Conservation (phyloP, 2,113 vertebrate species). For the Malurus alboscapulatus region DNA sequence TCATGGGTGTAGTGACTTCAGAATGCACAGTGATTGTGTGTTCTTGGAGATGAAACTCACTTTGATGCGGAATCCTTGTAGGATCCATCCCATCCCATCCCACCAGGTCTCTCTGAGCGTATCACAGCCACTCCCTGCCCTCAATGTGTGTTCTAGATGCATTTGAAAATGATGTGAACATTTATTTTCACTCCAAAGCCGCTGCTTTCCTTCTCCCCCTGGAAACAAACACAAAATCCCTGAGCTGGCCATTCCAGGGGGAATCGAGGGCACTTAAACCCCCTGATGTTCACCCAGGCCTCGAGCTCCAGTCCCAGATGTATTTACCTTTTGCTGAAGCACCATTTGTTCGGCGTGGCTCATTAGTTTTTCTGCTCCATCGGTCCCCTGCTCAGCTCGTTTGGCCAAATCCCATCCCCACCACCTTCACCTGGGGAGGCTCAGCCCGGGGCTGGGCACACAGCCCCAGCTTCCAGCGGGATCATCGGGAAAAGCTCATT, state of each 20-base stretch:
- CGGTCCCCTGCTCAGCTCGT: neutral
- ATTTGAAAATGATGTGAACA: neutral
- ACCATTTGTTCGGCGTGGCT: constrained; percentile 2
- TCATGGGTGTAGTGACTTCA: neutral
- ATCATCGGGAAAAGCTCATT: neutral
- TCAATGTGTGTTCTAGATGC: neutral
- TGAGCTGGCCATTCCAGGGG: neutral
- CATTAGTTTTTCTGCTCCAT: constrained; percentile 33
- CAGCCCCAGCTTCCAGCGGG: neutral
- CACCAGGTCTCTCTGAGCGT: neutral
- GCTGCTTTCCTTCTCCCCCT: neutral
- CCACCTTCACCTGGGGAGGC: neutral
- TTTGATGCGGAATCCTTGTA: neutral
- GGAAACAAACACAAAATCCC: neutral
- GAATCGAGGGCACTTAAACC: neutral
- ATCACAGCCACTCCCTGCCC: neutral
- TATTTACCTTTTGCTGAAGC: constrained; percentile 17
- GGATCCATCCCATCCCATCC: neutral
- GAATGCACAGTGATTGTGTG: neutral
- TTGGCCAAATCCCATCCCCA: neutral
- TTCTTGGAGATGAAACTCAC: neutral
- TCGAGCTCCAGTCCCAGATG: neutral
- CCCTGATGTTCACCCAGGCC: neutral
- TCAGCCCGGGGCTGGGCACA: neutral
- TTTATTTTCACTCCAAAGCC: neutral